Conservation (phyloP, 2,888 invertebrate genomes). For the Carpatolechia fugitivella region DNA sequence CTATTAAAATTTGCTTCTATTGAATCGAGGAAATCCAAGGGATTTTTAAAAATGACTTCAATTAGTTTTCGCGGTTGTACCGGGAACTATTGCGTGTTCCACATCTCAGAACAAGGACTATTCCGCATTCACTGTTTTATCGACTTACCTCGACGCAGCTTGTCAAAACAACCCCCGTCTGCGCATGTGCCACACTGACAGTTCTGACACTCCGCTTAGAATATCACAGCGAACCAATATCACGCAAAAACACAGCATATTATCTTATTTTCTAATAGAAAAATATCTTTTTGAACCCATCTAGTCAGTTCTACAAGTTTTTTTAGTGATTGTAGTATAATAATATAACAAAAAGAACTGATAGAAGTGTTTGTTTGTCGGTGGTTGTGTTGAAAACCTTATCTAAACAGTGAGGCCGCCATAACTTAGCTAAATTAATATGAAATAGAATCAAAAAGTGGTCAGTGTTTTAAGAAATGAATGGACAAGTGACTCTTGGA, state of each 20-base stretch:
- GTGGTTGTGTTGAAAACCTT: conserved; percentile 38
- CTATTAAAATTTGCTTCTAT: too few species aligned
- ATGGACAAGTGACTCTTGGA: conserved; percentile 32
- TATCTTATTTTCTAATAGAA: conserved; percentile 27
- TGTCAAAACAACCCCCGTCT: conserved; percentile 44
- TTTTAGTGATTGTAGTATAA: not conserved
- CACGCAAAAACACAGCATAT: conserved; percentile 46
- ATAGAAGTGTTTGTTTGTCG: conserved; percentile 30
- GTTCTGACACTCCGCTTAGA: conserved; percentile 58
- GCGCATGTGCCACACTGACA: conserved; percentile 56
- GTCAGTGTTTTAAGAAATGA: conserved; percentile 34
- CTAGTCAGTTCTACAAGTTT: not conserved
- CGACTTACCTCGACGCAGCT: conserved; percentile 49
- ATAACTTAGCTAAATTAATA: conserved; percentile 47
- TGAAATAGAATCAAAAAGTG: conserved; percentile 39
- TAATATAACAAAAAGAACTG: not conserved
- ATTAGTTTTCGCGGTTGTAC: not conserved
- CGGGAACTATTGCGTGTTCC: not conserved
- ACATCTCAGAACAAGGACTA: too few species aligned
- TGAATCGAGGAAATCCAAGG: too few species aligned
- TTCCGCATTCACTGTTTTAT: conserved; percentile 50
- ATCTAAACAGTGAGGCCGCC: conserved; percentile 49
- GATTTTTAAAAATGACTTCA: too few species aligned
- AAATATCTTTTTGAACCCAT: not conserved
- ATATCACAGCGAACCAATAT: conserved; percentile 55